A percentile compares a stretch with the other conserved stretches of the same genome.
Conservation (phyloP, 2,113 vertebrate species). For the Passer domesticus region DNA sequence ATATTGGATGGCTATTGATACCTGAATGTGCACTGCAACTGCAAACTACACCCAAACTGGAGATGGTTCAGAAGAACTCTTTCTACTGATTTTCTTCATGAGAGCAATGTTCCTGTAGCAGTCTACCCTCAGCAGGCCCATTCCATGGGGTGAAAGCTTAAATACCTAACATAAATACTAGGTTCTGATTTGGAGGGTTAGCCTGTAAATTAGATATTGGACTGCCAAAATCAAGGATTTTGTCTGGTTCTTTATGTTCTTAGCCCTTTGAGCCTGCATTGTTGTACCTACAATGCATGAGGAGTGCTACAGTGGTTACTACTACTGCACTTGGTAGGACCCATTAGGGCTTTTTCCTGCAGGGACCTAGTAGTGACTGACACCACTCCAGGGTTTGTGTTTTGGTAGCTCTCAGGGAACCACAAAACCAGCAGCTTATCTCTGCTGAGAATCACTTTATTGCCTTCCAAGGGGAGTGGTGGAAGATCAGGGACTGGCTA, state of each 20-base stretch:
- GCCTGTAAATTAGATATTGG: background rate
- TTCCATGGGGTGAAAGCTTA: background rate
- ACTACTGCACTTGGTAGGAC: background rate
- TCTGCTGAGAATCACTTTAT: background rate
- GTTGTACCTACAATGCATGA: background rate
- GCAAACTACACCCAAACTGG: background rate
- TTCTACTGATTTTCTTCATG: background rate
- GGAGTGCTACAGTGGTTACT: background rate
- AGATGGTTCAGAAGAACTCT: background rate
- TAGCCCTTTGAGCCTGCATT: background rate
- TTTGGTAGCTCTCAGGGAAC: background rate
- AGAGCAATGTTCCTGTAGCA: background rate
- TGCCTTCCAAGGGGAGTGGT: background rate
- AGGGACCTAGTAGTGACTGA: background rate
- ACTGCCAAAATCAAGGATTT: background rate
- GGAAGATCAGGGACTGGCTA: background rate
- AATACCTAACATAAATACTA: background rate
- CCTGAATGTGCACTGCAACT: background rate
- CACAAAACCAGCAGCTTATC: background rate
- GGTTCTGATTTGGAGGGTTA: background rate
- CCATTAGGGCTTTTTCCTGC: background rate
- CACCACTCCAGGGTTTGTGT: background rate
- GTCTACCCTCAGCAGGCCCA: background rate
- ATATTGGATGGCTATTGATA: background rate
- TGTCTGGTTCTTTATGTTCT: background rate